phyloP scores from a whole-genome alignment of 1,140 invertebrate genomes.

The Drosophila sturtevanti region DNA sequence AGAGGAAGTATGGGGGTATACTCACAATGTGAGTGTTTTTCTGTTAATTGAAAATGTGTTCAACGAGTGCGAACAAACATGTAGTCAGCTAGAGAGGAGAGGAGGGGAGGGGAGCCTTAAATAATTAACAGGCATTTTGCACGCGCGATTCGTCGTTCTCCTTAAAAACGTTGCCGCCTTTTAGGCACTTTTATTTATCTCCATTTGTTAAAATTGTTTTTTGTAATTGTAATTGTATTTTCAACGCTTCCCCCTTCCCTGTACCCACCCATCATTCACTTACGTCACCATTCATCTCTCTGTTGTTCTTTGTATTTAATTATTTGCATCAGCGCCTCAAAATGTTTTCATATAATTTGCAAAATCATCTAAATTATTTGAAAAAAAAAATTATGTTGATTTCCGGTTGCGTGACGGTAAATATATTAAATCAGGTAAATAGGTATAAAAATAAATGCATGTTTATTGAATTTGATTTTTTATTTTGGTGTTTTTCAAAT shows the following conservation, averaged over 20 bases:
- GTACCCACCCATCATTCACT: not conserved
- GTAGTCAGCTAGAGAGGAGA: slow-evolving; percentile 19
- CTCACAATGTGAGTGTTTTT: slow-evolving; percentile 45
- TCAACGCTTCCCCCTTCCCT: not conserved
- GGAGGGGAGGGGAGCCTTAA: slow-evolving; percentile 36
- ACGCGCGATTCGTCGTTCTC: slow-evolving; percentile 12
- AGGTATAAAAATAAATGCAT: not conserved
- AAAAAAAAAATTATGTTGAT: slow-evolving; percentile 6
- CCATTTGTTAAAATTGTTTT: slow-evolving; percentile 39
- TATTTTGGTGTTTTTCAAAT: not conserved
- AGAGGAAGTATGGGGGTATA: not conserved
- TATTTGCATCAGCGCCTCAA: slow-evolving; percentile 48
- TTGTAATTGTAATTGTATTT: slow-evolving; percentile 54
- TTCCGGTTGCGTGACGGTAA: slow-evolving; percentile 10
- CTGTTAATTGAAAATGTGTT: slow-evolving; percentile 76
- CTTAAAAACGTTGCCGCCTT: slow-evolving; percentile 28
- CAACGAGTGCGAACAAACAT: slow-evolving; percentile 64
- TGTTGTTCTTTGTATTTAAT: slow-evolving; percentile 49
- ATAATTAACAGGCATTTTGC: slow-evolving; percentile 63
- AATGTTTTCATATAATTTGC: slow-evolving; percentile 15
- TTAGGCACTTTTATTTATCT: slow-evolving; percentile 41
- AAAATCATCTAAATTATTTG: slow-evolving; percentile 42
- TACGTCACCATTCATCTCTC: not conserved
- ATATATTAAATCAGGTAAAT: slow-evolving; percentile 13
- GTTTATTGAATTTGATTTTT: not conserved